Evolutionary conservation across 2,797 vertebrate species (phyloP).

Genomic region (Crax fasciolata): DNA sequence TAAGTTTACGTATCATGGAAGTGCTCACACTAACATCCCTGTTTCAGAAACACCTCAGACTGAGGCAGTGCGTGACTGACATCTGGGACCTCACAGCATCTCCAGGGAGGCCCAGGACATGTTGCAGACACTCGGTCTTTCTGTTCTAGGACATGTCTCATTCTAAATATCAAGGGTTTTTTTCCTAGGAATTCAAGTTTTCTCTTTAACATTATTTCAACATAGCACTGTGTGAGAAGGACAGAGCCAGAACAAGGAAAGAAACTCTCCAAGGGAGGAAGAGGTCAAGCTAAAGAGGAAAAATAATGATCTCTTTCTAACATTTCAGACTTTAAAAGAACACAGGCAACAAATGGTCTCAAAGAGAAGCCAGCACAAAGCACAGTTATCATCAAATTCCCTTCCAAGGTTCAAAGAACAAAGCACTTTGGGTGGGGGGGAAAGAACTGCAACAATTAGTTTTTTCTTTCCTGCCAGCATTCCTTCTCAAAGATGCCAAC

Average conservation of each 20-base stretch:
- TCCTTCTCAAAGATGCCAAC: not conserved
- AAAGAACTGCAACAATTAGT: slow-evolving; percentile 8
- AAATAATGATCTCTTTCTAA: slow-evolving; percentile 56
- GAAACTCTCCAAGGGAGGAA: not conserved
- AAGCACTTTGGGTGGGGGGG: not conserved
- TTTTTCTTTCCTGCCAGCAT: not conserved
- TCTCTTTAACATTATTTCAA: slow-evolving; percentile 32
- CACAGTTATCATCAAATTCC: slow-evolving; percentile 4
- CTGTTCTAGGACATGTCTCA: not conserved
- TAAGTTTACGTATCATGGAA: not conserved
- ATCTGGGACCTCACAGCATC: not conserved
- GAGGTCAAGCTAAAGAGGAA: slow-evolving; percentile 55
- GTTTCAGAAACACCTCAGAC: not conserved
- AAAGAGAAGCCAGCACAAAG: slow-evolving; percentile 53
- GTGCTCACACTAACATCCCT: not conserved
- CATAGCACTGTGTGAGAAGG: not conserved
- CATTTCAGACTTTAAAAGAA: slow-evolving; percentile 51
- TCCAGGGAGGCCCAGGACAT: not conserved
- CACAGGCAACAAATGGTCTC: slow-evolving; percentile 35
- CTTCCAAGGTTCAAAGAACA: slow-evolving; percentile 12
- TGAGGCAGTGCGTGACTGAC: not conserved
- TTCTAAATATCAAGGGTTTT: not conserved
- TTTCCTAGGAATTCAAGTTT: slow-evolving; percentile 1
- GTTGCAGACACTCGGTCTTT: not conserved
- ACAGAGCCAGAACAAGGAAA: slow-evolving; percentile 5